Percentiles rank a stretch among this genome's conserved stretches.
Conservation (phyloP, 2,113 vertebrate species). For the Dromas ardeola region DNA sequence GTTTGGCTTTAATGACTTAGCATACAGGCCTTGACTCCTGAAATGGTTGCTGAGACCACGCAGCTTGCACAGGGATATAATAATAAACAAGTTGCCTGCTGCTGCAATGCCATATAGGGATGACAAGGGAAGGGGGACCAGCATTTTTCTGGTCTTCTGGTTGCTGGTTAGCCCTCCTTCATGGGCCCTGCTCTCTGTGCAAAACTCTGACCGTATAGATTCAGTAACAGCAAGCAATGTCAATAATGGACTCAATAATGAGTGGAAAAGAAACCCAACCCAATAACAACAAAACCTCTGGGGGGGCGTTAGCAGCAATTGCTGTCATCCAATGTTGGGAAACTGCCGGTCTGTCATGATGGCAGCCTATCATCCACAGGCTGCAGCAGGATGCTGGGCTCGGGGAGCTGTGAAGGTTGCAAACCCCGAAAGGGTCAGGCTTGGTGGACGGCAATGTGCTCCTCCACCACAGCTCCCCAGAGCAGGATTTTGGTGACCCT, state of each 20-base stretch:
- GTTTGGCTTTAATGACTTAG: conserved; percentile 78
- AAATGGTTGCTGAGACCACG: conserved; percentile 51
- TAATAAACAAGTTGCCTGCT: conserved; percentile 24
- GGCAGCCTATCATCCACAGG: background rate
- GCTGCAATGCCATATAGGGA: background rate
- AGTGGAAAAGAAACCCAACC: background rate
- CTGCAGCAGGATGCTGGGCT: background rate
- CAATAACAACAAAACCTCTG: conserved; percentile 2
- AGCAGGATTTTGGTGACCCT: background rate
- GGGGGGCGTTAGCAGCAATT: background rate
- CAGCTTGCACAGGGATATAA: background rate
- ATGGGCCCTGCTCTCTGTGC: background rate
- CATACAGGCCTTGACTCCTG: conserved; percentile 51
- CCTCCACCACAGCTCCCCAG: background rate
- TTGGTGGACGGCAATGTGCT: background rate
- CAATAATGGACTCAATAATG: conserved; percentile 12
- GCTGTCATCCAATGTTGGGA: background rate
- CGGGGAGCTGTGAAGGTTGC: rapidly evolving
- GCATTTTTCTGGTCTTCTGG: background rate
- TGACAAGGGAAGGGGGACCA: background rate
- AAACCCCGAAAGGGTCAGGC: background rate
- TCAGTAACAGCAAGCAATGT: background rate
- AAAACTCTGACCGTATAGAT: background rate
- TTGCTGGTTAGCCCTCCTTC: background rate
- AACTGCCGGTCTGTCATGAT: background rate